A percentile compares a stretch with the other conserved stretches of the same genome.
Evolutionary conservation across 2,888 invertebrate genomes (phyloP).

Genomic region (Margaritifera margaritifera): DNA sequence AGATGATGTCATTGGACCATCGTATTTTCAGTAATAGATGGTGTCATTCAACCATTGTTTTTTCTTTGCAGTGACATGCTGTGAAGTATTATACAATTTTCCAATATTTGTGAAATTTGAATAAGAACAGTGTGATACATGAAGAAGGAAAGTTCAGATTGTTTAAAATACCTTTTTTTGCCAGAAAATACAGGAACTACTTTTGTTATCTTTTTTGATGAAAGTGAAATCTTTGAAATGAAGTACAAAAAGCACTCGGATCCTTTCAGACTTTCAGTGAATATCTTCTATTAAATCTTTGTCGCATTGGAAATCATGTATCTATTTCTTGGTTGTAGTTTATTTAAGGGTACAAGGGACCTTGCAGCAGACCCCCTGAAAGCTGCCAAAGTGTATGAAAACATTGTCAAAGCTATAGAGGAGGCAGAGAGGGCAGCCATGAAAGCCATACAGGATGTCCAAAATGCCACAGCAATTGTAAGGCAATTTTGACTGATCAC

Average conservation of each 20-base stretch:
- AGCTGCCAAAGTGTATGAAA: constrained; percentile 64
- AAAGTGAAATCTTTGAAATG: too few relatives aligned
- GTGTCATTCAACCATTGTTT: not conserved
- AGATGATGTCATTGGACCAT: not conserved
- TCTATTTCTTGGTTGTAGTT: constrained; percentile 69
- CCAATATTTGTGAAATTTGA: too few relatives aligned
- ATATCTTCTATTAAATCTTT: too few relatives aligned
- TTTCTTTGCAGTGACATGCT: not conserved
- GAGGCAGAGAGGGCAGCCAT: constrained; percentile 79
- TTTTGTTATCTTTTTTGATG: too few relatives aligned
- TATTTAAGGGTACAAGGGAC: constrained; percentile 79
- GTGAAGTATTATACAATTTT: too few relatives aligned
- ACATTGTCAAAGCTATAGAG: constrained; percentile 67
- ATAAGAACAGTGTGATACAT: too few relatives aligned
- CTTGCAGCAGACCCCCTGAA: constrained; percentile 61
- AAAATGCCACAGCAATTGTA: constrained; percentile 74
- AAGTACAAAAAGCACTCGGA: too few relatives aligned
- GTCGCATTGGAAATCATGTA: not conserved
- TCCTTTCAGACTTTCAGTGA: too few relatives aligned
- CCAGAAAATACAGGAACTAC: too few relatives aligned
- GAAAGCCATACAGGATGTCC: constrained; percentile 77
- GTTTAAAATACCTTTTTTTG: too few relatives aligned
- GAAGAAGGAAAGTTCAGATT: too few relatives aligned
- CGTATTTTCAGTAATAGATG: not conserved
- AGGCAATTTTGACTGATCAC: constrained; percentile 21